Percentiles rank a stretch among this genome's conserved stretches.
Evolutionary conservation across 2,888 invertebrate genomes (phyloP).

Genomic region (Latrodectus elegans): DNA sequence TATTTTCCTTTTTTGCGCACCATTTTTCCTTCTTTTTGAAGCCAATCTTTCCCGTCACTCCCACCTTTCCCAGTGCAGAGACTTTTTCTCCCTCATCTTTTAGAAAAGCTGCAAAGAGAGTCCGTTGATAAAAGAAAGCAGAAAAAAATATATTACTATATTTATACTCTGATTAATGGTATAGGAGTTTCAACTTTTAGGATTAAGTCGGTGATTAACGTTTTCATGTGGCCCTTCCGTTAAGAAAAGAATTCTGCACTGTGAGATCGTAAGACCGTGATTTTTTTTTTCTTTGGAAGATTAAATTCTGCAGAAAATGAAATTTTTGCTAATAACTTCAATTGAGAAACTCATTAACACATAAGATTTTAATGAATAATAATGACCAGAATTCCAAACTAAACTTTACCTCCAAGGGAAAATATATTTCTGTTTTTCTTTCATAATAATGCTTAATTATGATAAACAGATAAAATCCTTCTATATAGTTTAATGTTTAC

Average conservation of each 20-base stretch:
- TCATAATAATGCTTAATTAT: no score
- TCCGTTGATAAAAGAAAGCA: constrained; percentile 16
- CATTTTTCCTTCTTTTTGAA: background rate
- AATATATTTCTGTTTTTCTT: no score
- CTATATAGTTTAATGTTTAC: no score
- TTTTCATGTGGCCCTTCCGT: constrained; percentile 16
- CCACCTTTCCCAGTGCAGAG: constrained; percentile 11
- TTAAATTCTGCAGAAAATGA: constrained; percentile 15
- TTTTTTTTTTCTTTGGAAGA: constrained; percentile 9
- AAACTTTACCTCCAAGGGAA: no score
- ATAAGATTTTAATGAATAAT: background rate
- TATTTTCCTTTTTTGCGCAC: constrained; percentile 1
- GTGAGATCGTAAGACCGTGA: background rate
- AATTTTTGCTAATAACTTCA: background rate
- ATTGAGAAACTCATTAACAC: background rate
- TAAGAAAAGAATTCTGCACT: constrained; percentile 8
- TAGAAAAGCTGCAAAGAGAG: constrained; percentile 7
- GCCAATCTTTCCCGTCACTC: background rate
- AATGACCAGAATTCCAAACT: background rate
- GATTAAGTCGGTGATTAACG: constrained; percentile 47
- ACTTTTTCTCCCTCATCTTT: constrained; percentile 18
- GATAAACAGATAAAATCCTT: no score
- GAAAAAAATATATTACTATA: constrained; percentile 55
- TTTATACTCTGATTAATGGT: constrained; percentile 53
- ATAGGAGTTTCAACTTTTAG: constrained; percentile 39